These are phyloP conservation scores for Phoebastria nigripes DNA, from an alignment of 2,797 vertebrate genomes.

Conservation along the genomic window DNA sequence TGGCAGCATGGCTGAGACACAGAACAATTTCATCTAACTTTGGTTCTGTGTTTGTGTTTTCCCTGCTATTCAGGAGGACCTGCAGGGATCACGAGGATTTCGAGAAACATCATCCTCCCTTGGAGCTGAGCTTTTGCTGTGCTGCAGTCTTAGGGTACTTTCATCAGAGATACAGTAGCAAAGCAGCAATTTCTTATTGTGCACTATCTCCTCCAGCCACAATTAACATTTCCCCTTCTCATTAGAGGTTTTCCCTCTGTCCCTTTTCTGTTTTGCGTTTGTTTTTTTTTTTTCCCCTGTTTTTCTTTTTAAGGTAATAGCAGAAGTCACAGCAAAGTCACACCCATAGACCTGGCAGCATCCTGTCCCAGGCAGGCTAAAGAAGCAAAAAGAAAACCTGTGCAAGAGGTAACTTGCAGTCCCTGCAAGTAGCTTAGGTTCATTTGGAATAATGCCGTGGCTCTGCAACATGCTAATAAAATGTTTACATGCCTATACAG, in stretches of 20 bases:
- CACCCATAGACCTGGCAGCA: not conserved
- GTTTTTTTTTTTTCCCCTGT: not conserved
- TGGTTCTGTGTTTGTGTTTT: not conserved
- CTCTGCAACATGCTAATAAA: not conserved
- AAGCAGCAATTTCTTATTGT: not conserved
- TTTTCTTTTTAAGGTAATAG: not conserved
- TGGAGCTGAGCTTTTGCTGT: not conserved
- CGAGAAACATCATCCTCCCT: not conserved
- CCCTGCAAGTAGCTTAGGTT: not conserved
- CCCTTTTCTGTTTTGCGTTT: not conserved
- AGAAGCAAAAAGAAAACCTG: not conserved
- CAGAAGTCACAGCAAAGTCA: not conserved
- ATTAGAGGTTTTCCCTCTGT: not conserved
- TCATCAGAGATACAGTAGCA: not conserved
- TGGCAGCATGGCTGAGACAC: not conserved
- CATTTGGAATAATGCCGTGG: rapidly evolving
- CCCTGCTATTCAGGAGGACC: not conserved
- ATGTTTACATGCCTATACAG: not conserved
- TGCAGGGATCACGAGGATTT: not conserved
- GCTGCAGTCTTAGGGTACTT: not conserved
- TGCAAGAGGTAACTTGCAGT: not conserved
- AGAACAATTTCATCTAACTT: not conserved
- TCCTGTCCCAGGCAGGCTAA: not conserved
- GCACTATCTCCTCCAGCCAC: constrained; percentile 18
- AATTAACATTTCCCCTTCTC: constrained; percentile 35